Evolutionary conservation across 2,797 vertebrate genomes (phyloP).

Genomic region (Tenualosa thibaudeaui): DNA sequence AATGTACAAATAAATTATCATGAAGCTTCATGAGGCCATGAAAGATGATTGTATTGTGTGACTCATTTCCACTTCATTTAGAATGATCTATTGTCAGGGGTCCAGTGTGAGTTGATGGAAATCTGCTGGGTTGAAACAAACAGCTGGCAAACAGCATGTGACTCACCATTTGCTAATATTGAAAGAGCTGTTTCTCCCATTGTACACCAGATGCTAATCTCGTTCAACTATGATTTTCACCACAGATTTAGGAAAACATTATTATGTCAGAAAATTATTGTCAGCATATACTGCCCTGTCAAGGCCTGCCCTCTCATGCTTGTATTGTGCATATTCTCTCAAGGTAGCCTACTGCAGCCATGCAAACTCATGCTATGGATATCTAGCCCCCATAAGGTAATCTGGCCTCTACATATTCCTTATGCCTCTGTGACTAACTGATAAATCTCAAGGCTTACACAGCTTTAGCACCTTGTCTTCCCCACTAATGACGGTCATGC

Average conservation of each 20-base stretch:
- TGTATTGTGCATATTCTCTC: background rate
- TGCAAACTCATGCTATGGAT: background rate
- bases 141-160: conserved; percentile 5
- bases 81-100: conserved; percentile 28
- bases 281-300: background rate
- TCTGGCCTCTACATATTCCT: background rate
- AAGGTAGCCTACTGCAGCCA: background rate
- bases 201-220: background rate
- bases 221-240: background rate
- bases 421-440: background rate
- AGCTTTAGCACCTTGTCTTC: conserved; percentile 25
- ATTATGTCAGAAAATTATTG: background rate
- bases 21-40: background rate
- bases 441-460: background rate
- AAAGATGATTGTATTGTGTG: background rate
- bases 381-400: background rate
- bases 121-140: background rate
- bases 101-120: conserved; percentile 32
- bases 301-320: background rate
- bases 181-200: background rate
- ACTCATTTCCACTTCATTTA: conserved; percentile 32
- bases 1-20: conserved; percentile 8
- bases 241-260: background rate
- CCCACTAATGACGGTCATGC: conserved; percentile 51
- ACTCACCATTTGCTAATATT: background rate